Base-by-base conservation (phyloP, 2,797 vertebrate genomes). In the Delichon dasypus region DNA sequence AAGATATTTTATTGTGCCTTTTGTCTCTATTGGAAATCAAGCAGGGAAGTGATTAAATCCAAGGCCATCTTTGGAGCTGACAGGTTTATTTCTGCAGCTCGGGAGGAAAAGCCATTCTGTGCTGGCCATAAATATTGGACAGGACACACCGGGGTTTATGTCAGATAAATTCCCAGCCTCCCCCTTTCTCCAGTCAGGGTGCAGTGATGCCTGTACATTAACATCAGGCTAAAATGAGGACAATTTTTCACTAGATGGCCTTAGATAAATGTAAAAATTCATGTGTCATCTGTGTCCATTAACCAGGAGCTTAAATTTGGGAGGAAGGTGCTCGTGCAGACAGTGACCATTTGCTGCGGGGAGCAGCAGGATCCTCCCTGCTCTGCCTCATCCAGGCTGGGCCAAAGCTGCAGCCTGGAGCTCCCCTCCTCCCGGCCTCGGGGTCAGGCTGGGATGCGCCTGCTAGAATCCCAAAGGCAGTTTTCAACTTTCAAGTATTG, bases 1-100 rank as follows among this genome's bases (percentile, higher is more conserved):
- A 8, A 92, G 91, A 94, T 84, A 42, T 82, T 91, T 94, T 80
- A 95, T 84, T 78, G 70, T 72, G 90, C 81, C 83, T 94, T 94
- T 91, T 92, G 77, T 94, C 86, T 92, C 94, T 66, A 65, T 90
- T 90, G 38, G 93, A 94, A 94, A 96, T 88, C 92, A 92, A 85
- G 84, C 90, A 77, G 27, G 91, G 73, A 74, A 27, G 72, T 89
- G 95, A 90, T 94, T 82, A 94, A 97, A 85, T 65, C 62, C 91
- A 90, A 81, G 90, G 82, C 94, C 85, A 60, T 95, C 94, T 94
- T 80, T 38, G 29, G 78, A 93, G 85, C 55, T 95, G 96, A 91
- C 95, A 96, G 95, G 61, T 97, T 95, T 94, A 96, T 97, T 95
- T 95, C 95, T 94, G 93, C 88, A 93, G 70, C 91, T 73, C 30